Conservation (phyloP, 2,797 vertebrate genomes). For the Artibeus jamaicensis region DNA sequence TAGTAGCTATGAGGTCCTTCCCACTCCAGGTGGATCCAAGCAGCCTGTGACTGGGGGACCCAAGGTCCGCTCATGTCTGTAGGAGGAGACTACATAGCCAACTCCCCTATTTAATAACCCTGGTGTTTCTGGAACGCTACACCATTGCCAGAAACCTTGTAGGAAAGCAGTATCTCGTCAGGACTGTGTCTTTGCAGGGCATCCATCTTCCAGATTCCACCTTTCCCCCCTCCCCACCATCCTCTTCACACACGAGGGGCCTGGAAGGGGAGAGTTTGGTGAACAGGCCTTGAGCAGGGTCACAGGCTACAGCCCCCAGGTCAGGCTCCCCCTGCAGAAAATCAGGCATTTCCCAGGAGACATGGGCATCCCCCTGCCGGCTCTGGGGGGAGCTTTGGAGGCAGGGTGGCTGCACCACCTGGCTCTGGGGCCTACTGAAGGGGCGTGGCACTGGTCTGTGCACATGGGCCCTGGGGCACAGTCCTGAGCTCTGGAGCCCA, state of each 20-base stretch:
- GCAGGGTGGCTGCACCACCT: neutral
- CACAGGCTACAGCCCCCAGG: too few relatives aligned
- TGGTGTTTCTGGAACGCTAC: neutral
- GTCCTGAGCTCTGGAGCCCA: neutral
- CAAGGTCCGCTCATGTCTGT: neutral
- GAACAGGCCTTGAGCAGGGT: neutral
- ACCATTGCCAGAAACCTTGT: neutral
- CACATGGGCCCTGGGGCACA: neutral
- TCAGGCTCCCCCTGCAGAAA: neutral
- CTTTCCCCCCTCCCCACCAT: too few relatives aligned
- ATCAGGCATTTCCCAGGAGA: neutral
- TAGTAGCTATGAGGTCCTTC: neutral
- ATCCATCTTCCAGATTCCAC: neutral
- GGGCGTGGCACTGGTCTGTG: neutral
- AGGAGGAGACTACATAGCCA: neutral
- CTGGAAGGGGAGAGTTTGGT: neutral
- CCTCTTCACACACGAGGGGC: accelerated
- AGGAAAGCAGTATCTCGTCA: neutral
- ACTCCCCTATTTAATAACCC: neutral
- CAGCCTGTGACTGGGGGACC: neutral
- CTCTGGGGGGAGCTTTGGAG: neutral
- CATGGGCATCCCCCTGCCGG: neutral
- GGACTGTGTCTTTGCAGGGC: neutral
- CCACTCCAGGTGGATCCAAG: accelerated
- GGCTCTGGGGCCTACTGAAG: neutral